A percentile compares a stretch with the other conserved stretches of the same genome.
Evolutionary conservation across 2,113 vertebrate species (phyloP).

Genomic region (Morphnarchus princeps): DNA sequence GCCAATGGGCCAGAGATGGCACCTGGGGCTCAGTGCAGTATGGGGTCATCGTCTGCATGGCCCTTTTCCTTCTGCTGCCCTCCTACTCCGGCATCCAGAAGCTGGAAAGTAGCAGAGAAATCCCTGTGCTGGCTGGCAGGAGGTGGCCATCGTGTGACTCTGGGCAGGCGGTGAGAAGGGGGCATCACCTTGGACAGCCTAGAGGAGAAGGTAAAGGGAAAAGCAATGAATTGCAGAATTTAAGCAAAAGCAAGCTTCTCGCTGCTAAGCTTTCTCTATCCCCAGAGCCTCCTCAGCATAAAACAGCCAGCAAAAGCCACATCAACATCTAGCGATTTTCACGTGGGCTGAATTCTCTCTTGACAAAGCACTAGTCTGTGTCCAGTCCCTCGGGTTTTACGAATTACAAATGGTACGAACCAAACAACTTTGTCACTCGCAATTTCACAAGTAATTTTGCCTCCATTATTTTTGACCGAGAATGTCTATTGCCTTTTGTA

Average conservation of each 20-base stretch:
- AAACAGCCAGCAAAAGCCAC: not conserved
- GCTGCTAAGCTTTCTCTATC: not conserved
- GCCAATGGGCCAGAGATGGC: constrained; percentile 1
- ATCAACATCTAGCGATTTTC: not conserved
- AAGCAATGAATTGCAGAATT: not conserved
- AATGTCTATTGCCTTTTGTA: not conserved
- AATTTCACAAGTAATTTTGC: not conserved
- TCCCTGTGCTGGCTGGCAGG: not conserved
- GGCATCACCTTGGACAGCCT: constrained; percentile 33
- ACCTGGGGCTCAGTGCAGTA: not conserved
- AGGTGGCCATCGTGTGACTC: not conserved
- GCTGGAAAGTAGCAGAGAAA: constrained; percentile 23
- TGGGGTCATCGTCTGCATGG: not conserved
- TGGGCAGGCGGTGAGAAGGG: not conserved
- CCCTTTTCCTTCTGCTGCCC: not conserved
- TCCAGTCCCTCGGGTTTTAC: not conserved
- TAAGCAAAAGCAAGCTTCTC: not conserved
- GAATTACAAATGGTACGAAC: fast-evolving
- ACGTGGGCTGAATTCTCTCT: not conserved
- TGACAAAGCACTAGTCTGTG: not conserved
- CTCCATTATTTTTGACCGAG: not conserved
- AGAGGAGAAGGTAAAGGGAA: not conserved
- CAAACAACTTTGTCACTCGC: not conserved
- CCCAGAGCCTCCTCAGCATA: not conserved
- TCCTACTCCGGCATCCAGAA: not conserved